Percentiles rank a stretch among this genome's conserved stretches.
Evolutionary conservation across 92 coral and sea anemone species (phyloP).

Genomic region (Phenganax stokvisi): DNA sequence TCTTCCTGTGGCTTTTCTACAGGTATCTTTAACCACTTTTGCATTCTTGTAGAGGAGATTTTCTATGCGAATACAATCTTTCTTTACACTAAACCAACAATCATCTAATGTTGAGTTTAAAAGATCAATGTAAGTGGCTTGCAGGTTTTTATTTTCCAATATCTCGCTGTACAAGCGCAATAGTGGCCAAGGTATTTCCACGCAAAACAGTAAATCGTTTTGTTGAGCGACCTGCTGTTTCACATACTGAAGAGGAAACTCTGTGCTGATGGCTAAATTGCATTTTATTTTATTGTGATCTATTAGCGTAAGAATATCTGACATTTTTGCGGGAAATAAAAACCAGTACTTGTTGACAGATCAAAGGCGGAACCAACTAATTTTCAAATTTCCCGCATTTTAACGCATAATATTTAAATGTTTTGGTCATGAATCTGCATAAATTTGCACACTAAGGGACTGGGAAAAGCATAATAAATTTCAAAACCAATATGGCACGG

Average conservation of each 20-base stretch:
- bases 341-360: neutral
- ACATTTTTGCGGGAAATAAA: neutral
- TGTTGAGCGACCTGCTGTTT: too few relatives aligned
- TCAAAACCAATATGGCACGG: neutral
- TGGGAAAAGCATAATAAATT: constrained; percentile 4
- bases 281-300: constrained; percentile 6
- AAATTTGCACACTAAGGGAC: neutral
- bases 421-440: neutral
- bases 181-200: constrained; percentile 59
- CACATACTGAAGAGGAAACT: constrained; percentile 50
- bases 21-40: constrained; percentile 31
- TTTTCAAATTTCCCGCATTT: neutral
- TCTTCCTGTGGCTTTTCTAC: constrained; percentile 47
- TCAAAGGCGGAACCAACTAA: neutral
- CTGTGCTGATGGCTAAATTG: constrained; percentile 28
- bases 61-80: constrained; percentile 54
- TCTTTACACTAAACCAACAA: constrained; percentile 47
- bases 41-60: constrained; percentile 45
- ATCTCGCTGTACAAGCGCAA: constrained; percentile 38
- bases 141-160: constrained; percentile 25
- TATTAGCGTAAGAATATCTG: neutral
- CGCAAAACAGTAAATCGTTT: neutral
- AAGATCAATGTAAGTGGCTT: constrained; percentile 51
- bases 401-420: neutral
- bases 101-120: constrained; percentile 53